Conservation (phyloP, 1,140 invertebrate species). For the Octopus sinensis region DNA sequence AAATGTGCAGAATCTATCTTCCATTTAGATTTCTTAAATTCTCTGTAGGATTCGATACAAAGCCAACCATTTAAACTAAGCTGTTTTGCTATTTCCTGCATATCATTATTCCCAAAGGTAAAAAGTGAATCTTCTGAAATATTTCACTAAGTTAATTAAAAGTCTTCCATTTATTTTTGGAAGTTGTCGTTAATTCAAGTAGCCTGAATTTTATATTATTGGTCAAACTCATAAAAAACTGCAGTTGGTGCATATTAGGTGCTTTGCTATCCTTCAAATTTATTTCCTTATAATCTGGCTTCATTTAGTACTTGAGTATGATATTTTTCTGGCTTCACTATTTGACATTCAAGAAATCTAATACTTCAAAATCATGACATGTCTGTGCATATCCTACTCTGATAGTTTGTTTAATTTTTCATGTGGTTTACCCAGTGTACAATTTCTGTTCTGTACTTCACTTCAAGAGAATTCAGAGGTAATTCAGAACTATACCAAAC, state of each 20-base stretch:
- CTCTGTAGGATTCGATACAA: slow-evolving; percentile 1
- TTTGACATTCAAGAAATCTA: neutral
- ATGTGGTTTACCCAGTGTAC: neutral
- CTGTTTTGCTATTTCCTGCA: slow-evolving; percentile 5
- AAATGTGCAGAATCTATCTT: slow-evolving; percentile 2
- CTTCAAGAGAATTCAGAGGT: neutral
- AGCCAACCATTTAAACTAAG: slow-evolving; percentile 7
- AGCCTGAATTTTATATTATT: neutral
- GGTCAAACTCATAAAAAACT: neutral
- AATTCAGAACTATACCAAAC: neutral
- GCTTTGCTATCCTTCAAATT: neutral
- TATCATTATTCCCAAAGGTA: slow-evolving; percentile 7
- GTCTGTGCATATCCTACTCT: neutral
- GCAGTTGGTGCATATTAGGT: neutral
- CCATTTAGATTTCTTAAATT: neutral
- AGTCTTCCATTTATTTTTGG: neutral
- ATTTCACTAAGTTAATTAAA: neutral
- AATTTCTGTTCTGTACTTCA: neutral
- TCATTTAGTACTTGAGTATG: neutral
- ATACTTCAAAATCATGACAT: no score
- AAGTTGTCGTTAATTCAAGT: neutral
- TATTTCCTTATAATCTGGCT: neutral
- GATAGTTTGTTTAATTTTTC: slow-evolving; percentile 8
- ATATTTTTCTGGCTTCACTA: slow-evolving; percentile 2
- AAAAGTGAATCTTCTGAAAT: slow-evolving; percentile 3